Base-by-base conservation (phyloP, 2,113 vertebrate species). In the Odontesthes bonariensis region DNA sequence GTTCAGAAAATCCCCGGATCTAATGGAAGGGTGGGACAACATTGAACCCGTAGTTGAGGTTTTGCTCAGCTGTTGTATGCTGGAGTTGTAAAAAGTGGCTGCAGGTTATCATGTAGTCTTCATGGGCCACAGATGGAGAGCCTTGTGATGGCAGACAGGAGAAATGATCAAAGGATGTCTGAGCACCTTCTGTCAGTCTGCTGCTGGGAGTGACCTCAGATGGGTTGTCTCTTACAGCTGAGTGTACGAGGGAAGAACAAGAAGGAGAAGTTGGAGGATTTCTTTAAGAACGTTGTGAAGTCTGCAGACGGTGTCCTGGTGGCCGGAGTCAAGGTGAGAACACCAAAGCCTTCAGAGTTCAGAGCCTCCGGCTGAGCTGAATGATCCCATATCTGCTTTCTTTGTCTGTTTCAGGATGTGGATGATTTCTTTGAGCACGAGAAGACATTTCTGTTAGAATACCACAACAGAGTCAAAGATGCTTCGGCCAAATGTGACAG, bases 371-470 rank as follows among this genome's bases (percentile, higher is more conserved):
- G 46, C 22, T n/a, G 9, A 6, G 3, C 8, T 14, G 3, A 11
- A 22, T 11, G 6, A 17, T 51, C 10, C 14, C 9, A 0, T 20
- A 1, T 35, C 16, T 1, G 49, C 27, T 11, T 1, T 33, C 31
- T 79, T 35, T 1, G 32, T 49, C 64, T 91, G 64, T 73, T 79
- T 33, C 90, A 99, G 98, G 98, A 99, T 75, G 97, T 99, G 75
- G 98, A 99, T 81, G 98, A 99, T 86, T 99, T 99, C 93, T 99
- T 99, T 82, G 98, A 99, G 75, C 97, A 99, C 27, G 98, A 99
- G 91, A 96, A 98, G 92, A 99, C 97, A 51, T 99, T 99, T 85
- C 96, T 99, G 91, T 94, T 99, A 86, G 98, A 99, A 76, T 99
- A 99, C 87, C 98, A 99, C 94, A 99, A 97, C 88, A 84, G 98